Base-by-base conservation (phyloP, 1,140 invertebrate species). In the Nixonia krombeini region DNA sequence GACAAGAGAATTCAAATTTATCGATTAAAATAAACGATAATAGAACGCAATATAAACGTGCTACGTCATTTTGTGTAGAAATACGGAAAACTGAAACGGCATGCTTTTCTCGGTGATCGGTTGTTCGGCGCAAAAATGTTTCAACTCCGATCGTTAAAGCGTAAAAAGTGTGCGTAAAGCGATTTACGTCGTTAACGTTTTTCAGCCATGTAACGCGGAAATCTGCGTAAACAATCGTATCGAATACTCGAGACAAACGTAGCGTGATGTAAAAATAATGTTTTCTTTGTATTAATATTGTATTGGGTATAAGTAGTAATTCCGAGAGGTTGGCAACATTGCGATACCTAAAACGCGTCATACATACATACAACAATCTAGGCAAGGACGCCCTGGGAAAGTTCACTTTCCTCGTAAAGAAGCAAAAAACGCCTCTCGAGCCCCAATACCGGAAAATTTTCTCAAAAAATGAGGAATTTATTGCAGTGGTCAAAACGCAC, bases 331-430 rank as follows among this genome's bases (percentile, higher is more conserved):
- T 67, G 64, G 64, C 29, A 56, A 13, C 40, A 9, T 29, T 56
- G 56, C 1, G 0, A n/a, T 13, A 16, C 16, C 25, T 18, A 46
- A 63, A 58, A 67, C 69, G 69, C 64, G 63, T 67, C 69, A 67
- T 58, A 67, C 50, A 56, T 55, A 59, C 37, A 21, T 40, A 40
- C 18, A 33, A 31, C 29, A 31, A 28, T 28, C 26, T 17, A 56
- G 13, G 63, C 56, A 72, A 72, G 58, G 70, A 72, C 70, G 70
- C 70, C 41, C 17, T 29, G 42, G 64, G 55, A 59, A 57, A 70
- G 50, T 65, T 63, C 13, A 62, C 12, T 72, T 72, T 70, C 52
- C 37, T 37, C 37, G 37, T 41, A 59, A 69, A 71, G 31, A 41
- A 57, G 33, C 45, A 9, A 47, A 49, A 62, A 47, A 61, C 23